Conservation (phyloP, 1,140 invertebrate species). For the Trissolcus basalis region DNA sequence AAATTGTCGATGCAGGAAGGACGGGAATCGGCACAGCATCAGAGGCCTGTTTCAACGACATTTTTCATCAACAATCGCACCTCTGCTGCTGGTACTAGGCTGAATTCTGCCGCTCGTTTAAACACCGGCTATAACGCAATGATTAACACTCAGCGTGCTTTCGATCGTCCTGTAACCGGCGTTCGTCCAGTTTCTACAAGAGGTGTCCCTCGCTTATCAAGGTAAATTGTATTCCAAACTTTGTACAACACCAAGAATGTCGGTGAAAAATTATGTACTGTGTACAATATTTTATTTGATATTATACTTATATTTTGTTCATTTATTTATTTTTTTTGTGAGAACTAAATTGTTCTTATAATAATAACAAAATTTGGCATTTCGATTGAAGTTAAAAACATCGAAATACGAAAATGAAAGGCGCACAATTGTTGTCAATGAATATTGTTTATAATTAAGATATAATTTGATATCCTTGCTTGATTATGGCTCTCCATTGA, state of each 20-base stretch:
- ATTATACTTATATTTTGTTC: too few relatives aligned
- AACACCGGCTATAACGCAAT: slow-evolving; percentile 55
- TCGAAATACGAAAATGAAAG: too few relatives aligned
- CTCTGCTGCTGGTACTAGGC: slow-evolving; percentile 47
- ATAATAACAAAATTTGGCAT: too few relatives aligned
- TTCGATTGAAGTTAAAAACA: too few relatives aligned
- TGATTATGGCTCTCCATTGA: too few relatives aligned
- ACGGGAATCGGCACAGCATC: slow-evolving; percentile 49
- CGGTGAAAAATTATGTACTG: not conserved
- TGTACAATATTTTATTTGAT: too few relatives aligned
- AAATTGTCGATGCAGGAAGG: slow-evolving; percentile 62
- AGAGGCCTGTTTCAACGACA: slow-evolving; percentile 65
- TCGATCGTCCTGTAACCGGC: slow-evolving; percentile 87
- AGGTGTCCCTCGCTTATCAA: slow-evolving; percentile 73
- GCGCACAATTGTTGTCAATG: too few relatives aligned
- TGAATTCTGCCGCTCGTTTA: slow-evolving; percentile 58
- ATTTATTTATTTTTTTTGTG: too few relatives aligned
- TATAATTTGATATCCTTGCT: too few relatives aligned
- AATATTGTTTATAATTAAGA: too few relatives aligned
- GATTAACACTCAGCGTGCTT: slow-evolving; percentile 55
- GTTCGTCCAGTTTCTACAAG: slow-evolving; percentile 82
- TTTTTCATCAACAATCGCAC: slow-evolving; percentile 54
- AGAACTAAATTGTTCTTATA: too few relatives aligned
- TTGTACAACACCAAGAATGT: too few relatives aligned
- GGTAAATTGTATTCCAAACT: slow-evolving; percentile 52